Evolutionary conservation across 1,140 invertebrate species (phyloP), one percentile per base, ranked within the genome.

Genomic region (Drosophila pandora): DNA sequence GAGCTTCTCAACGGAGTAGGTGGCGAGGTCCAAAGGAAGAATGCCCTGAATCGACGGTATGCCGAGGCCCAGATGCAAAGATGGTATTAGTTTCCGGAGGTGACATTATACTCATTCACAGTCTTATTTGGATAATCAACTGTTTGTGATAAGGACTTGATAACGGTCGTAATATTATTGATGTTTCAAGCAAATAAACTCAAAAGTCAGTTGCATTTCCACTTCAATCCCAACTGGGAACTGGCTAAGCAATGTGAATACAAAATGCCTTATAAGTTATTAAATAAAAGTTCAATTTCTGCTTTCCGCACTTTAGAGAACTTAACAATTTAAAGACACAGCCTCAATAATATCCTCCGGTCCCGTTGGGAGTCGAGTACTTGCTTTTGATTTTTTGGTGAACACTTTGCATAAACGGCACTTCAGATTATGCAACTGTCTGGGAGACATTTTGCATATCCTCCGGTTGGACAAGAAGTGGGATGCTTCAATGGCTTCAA

Each of bases 341-440:
- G 71, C 55, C 79, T 75, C 64, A 50, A 72, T 79, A 76, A 69
- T 82, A 78, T 78, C 69, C 74, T 63, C 47, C 32, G 65, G 45
- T 37, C 9, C 64, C 49, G 28, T 43, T 41, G 32, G 54, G 43
- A 65, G 49, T 41, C 28, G 48, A 76, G 22, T 21, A 65, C 9
- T 12, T 21, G n/a, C 47, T 30, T 48, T 30, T 45, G 34, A 37
- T 58, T 60, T 70, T 76, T 72, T 55, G 17, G 49, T 47, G 63
- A 34, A 49, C 69, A 77, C 77, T 87, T 88, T 82, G 82, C 82
- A 88, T 87, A 87, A 87, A 87, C 75, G 82, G 60, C 75, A 88
- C 74, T 82, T 69, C 83, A 87, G 82, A 87, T 87, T 87, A 87
- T 87, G 82, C 83, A 87, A 88, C 83, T 87, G 83, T 88, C 82